Conservation (phyloP, 1,140 invertebrate species). For the Conus betulinus region DNA sequence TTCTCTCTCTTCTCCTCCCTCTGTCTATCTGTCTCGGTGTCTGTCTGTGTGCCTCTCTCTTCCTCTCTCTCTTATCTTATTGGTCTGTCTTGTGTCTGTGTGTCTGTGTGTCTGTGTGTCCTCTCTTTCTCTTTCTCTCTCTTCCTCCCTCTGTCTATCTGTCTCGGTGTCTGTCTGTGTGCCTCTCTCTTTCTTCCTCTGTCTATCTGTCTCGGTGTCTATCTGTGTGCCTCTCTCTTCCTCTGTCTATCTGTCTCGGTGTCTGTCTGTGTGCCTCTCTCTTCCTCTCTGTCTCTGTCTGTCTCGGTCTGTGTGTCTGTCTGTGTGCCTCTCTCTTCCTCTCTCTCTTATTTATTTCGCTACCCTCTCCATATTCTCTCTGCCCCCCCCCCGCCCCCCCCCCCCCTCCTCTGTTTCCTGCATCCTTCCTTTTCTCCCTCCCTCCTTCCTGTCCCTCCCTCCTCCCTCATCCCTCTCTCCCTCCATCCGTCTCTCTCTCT, state of each 20-base stretch:
- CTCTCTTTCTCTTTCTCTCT: background rate
- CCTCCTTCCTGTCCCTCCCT: background rate
- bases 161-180: no score
- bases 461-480: background rate
- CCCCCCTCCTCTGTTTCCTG: background rate
- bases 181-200: no score
- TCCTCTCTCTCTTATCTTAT: background rate
- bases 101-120: background rate
- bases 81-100: background rate
- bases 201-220: background rate
- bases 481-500: background rate
- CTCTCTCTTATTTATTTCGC: background rate
- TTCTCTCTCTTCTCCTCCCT: background rate
- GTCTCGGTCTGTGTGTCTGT: background rate
- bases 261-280: background rate
- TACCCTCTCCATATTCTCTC: background rate
- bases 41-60: background rate
- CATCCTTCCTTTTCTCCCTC: background rate
- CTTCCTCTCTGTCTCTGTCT: background rate
- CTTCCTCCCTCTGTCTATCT: no score
- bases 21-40: no score
- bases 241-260: no score
- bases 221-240: background rate
- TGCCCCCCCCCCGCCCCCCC: background rate
- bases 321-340: background rate